Percentiles rank a stretch among this genome's conserved stretches.
Conservation (phyloP, 2,113 vertebrate species). For the Callipepla squamata region DNA sequence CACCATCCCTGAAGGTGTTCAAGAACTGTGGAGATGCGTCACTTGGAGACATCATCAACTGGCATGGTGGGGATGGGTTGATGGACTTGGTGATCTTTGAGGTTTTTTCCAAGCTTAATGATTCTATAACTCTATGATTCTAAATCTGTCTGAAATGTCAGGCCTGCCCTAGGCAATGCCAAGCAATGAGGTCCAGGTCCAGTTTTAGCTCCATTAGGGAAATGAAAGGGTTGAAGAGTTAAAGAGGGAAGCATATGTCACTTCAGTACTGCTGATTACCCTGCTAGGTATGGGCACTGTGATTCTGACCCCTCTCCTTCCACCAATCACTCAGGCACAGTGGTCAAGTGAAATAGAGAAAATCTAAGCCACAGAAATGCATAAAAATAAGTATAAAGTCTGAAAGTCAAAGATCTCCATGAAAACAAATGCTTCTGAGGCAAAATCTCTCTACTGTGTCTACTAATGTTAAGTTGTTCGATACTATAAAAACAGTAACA, state of each 20-base stretch:
- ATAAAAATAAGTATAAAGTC: not conserved
- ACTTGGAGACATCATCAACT: too few species aligned
- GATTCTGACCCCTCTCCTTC: not conserved
- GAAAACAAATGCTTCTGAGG: not conserved
- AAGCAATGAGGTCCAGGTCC: not conserved
- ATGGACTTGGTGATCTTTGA: too few species aligned
- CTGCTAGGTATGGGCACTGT: accelerated
- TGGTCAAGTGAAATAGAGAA: not conserved
- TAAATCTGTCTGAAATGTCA: not conserved
- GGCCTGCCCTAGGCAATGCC: not conserved
- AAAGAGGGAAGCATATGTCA: not conserved
- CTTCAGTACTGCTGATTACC: not conserved
- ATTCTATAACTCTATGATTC: too few species aligned
- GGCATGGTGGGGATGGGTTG: too few species aligned
- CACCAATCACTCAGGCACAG: not conserved
- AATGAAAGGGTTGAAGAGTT: not conserved
- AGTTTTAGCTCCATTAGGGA: not conserved
- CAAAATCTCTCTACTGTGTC: not conserved
- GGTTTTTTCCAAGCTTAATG: too few species aligned
- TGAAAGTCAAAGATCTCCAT: not conserved
- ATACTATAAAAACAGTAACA: not conserved
- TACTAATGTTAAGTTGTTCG: not conserved
- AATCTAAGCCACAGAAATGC: not conserved
- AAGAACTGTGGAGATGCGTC: too few species aligned
- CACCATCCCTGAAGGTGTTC: too few species aligned